A percentile compares a stretch with the other conserved stretches of the same genome.
Conservation (phyloP, 2,797 vertebrate species). For the Megalops cyprinoides region DNA sequence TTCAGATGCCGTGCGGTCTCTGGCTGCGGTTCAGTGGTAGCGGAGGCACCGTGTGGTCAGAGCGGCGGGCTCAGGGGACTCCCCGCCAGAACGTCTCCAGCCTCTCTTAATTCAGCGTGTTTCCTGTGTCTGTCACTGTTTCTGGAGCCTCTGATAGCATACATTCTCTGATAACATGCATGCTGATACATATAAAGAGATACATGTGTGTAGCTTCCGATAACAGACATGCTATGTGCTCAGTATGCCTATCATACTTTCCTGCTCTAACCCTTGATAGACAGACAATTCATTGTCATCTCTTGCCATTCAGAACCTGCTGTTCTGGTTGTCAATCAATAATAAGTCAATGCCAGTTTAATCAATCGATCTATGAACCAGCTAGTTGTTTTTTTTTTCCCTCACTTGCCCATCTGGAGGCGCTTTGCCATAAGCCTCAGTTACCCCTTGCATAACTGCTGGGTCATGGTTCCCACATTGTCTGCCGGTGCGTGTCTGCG, state of each 20-base stretch:
- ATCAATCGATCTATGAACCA: no score
- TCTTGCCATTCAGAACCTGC: not conserved
- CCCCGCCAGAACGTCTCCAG: no score
- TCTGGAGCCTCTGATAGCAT: no score
- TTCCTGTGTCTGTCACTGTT: not conserved
- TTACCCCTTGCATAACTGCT: not conserved
- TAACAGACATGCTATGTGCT: not conserved
- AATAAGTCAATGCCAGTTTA: not conserved
- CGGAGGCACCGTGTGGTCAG: no score
- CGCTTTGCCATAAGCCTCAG: not conserved
- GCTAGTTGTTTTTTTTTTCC: not conserved
- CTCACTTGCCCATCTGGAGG: not conserved
- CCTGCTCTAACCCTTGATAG: not conserved
- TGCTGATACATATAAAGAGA: no score
- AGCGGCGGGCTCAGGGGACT: not conserved
- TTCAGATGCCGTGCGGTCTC: not conserved
- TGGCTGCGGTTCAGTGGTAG: not conserved
- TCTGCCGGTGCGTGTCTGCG: not conserved
- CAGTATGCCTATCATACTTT: not conserved
- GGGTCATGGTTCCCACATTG: not conserved
- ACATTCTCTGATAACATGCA: no score
- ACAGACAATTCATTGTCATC: not conserved
- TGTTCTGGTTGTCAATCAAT: no score
- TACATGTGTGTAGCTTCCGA: not conserved
- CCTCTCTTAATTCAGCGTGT: not conserved